Percentiles rank a stretch among this genome's conserved stretches.
These are phyloP conservation scores for Colletes gigas DNA, from an alignment of 1,140 invertebrate genomes.

Conservation along the genomic window DNA sequence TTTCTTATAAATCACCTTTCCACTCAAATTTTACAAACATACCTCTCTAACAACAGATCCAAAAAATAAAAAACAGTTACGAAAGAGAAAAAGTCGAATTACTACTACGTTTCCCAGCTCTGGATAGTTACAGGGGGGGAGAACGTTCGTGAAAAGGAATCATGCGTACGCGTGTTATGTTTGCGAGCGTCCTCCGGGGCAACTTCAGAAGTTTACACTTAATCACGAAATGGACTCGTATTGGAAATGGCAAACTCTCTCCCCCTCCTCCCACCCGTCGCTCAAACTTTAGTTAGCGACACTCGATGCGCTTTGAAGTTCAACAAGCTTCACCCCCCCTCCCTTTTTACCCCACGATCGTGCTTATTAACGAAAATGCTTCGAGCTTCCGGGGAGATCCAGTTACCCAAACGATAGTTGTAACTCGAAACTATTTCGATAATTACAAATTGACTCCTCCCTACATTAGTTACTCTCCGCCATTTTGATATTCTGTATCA, in stretches of 20 bases:
- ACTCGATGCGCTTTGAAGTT: slow-evolving; percentile 77
- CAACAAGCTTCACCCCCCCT: slow-evolving; percentile 62
- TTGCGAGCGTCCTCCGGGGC: slow-evolving; percentile 67
- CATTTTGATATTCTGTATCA: too few species aligned
- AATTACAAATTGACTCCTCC: too few species aligned
- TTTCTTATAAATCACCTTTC: too few species aligned
- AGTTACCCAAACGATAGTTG: slow-evolving; percentile 9
- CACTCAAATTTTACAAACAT: too few species aligned
- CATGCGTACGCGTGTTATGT: slow-evolving; percentile 63
- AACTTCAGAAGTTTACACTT: slow-evolving; percentile 79
- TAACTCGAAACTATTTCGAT: not conserved
- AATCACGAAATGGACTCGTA: slow-evolving; percentile 79
- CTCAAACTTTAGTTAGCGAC: slow-evolving; percentile 77
- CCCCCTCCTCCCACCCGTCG: slow-evolving; percentile 17
- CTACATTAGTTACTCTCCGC: too few species aligned
- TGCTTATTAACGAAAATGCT: slow-evolving; percentile 75
- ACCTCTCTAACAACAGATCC: too few species aligned
- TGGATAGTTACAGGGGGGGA: slow-evolving; percentile 14
- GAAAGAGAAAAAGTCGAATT: too few species aligned
- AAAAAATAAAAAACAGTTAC: too few species aligned
- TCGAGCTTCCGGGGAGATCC: slow-evolving; percentile 3
- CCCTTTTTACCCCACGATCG: slow-evolving; percentile 69
- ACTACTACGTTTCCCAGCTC: not conserved
- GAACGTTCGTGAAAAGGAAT: slow-evolving; percentile 55
- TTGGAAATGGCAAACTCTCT: slow-evolving; percentile 76